These are phyloP conservation scores for Hystrix brachyura DNA, from an alignment of 2,113 vertebrate species.

Conservation along the genomic window DNA sequence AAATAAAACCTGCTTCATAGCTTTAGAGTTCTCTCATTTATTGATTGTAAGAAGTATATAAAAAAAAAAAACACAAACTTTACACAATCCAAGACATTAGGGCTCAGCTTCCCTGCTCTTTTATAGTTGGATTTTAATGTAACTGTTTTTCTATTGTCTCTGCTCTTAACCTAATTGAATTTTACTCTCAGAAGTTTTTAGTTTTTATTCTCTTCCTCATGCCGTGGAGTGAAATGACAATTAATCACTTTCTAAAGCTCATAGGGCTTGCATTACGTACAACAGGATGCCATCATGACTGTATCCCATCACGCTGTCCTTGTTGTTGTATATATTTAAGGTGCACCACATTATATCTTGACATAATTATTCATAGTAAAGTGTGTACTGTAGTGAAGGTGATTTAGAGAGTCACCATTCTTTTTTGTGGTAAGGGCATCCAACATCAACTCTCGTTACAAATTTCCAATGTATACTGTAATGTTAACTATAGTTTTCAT, in stretches of 20 bases:
- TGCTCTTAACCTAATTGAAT: neutral
- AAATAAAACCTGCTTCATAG: neutral
- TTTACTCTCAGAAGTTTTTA: neutral
- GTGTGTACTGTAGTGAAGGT: too few species aligned
- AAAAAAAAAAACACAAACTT: neutral
- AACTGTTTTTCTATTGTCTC: neutral
- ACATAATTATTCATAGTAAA: neutral
- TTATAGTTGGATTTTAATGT: neutral
- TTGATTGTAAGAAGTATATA: neutral
- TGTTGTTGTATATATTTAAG: neutral
- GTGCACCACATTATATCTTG: neutral
- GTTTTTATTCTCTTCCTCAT: neutral
- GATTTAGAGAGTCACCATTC: neutral
- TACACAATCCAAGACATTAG: neutral
- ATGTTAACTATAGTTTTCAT: neutral
- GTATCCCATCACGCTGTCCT: neutral
- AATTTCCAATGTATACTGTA: neutral
- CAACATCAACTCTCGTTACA: neutral
- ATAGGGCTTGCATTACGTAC: neutral
- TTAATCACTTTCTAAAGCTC: neutral
- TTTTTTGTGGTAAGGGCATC: neutral
- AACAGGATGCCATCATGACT: neutral
- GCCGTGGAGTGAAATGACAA: neutral
- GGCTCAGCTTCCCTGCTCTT: neutral
- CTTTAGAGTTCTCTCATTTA: neutral